Evolutionary conservation across 1,140 invertebrate genomes (phyloP), one percentile per base, ranked within the genome.

Genomic region (Zaprionus davidi): DNA sequence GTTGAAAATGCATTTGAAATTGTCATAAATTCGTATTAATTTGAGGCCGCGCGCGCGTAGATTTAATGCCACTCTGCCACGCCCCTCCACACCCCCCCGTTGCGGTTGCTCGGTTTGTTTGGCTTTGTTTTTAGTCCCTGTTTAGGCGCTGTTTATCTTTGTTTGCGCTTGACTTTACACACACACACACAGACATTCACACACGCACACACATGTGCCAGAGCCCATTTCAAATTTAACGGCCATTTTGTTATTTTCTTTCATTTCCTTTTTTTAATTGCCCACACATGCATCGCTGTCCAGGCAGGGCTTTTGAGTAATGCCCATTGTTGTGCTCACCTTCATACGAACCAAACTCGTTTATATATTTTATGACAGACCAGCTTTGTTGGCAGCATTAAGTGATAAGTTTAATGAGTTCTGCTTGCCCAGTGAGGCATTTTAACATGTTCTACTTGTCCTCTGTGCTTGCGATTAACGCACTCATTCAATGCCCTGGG

Each of bases 21-120:
- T 79, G 77, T 79, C 77, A 79, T 79, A 79, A 79, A 79, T 79
- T 79, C 77, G 74, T 79, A 79, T 79, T 79, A 77, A 79, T 79
- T 79, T 79, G 74, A 76, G 69, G 68, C 59, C 63, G 64, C 13
- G 36, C 59, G 58, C 59, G 58, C 68, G 64, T 77, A 76, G 72
- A 71, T 79, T 79, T 79, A 72, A 79, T 79, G 68, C 75, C 9
- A 26, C 38, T 24, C 46, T 24, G n/a, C 46, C 28, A 12, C 13
- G 3, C 28, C 36, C n/a, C 36, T 12, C 11, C 7, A n/a, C 26
- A 11, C 17, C 22, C 17, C 12, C 11, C 9, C 12, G n/a, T 26
- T 58, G 57, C 41, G 62, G 57, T 67, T 66, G 36, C 13, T 67
- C 49, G 69, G 70, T 76, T 66, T 72, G 62, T 63, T 78, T 75